These are phyloP conservation scores for Morpho achilles DNA, from an alignment of 2,888 invertebrate species.

Conservation along the genomic window DNA sequence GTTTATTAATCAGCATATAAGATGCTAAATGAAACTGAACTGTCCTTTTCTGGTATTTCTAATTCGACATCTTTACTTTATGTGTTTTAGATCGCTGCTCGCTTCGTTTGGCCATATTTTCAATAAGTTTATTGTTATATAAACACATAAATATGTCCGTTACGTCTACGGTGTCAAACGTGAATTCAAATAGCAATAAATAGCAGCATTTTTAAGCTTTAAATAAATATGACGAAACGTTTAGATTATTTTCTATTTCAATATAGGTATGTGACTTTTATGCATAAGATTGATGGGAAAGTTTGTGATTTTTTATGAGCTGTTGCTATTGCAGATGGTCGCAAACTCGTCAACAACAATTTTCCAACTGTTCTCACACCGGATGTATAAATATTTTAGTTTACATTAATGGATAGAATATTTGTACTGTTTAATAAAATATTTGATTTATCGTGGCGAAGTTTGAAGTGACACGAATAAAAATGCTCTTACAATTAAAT, in stretches of 20 bases:
- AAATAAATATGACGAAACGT: constrained; percentile 14
- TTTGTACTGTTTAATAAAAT: too few relatives aligned
- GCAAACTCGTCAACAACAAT: too few relatives aligned
- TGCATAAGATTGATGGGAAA: too few relatives aligned
- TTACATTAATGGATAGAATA: too few relatives aligned
- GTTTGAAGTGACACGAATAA: too few relatives aligned
- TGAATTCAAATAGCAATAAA: constrained; percentile 45
- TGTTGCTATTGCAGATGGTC: too few relatives aligned
- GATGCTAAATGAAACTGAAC: constrained; percentile 45
- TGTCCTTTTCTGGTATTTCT: constrained; percentile 59
- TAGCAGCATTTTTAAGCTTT: constrained; percentile 26
- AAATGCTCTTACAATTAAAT: too few relatives aligned
- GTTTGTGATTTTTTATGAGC: too few relatives aligned
- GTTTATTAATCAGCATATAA: constrained; percentile 67
- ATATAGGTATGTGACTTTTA: background rate
- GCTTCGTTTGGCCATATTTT: constrained; percentile 48
- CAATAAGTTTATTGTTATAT: constrained; percentile 53
- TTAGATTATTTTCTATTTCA: constrained; percentile 1
- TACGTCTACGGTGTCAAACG: constrained; percentile 46
- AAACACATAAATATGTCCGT: constrained; percentile 56
- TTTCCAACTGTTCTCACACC: too few relatives aligned
- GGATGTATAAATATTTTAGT: too few relatives aligned
- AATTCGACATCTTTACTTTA: constrained; percentile 62
- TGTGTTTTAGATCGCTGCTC: constrained; percentile 50
- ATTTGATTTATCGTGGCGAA: too few relatives aligned